phyloP scores from a whole-genome alignment of 2,113 vertebrate species.

The Oplegnathus fasciatus region DNA sequence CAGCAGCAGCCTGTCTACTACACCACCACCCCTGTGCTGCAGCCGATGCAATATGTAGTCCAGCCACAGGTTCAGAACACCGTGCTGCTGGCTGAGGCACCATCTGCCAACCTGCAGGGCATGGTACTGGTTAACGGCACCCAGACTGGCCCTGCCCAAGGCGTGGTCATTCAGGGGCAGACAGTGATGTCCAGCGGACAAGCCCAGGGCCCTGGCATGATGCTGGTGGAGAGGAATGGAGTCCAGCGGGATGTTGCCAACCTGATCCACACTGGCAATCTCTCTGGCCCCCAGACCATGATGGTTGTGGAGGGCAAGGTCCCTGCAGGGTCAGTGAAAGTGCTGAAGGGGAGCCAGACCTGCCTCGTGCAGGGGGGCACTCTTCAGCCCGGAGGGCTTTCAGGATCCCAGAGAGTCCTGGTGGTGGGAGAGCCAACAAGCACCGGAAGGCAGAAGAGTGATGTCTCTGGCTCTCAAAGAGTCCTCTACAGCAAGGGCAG shows the following conservation, averaged over 20 bases:
- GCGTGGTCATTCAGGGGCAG: conserved; percentile 55
- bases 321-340: conserved; percentile 50
- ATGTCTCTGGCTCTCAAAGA: conserved; percentile 44
- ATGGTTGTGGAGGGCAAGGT: conserved; percentile 70
- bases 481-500: conserved; percentile 41
- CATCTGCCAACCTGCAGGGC: conserved; percentile 61
- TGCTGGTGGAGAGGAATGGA: conserved; percentile 50
- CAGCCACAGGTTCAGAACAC: conserved; percentile 75
- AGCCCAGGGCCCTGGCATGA: conserved; percentile 17
- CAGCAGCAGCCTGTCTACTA: conserved; percentile 81
- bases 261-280: conserved; percentile 59
- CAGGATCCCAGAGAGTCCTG: conserved; percentile 69
- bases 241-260: conserved; percentile 22
- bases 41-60: conserved; percentile 76
- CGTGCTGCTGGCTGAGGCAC: conserved; percentile 66
- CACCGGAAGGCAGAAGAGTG: conserved; percentile 35
- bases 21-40: conserved; percentile 66
- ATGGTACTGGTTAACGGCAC: conserved; percentile 68
- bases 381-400: conserved; percentile 36
- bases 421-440: conserved; percentile 53
- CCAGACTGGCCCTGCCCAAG: conserved; percentile 36
- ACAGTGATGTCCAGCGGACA: conserved; percentile 41
- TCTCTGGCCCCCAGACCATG: conserved; percentile 74
- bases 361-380: conserved; percentile 45
- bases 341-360: conserved; percentile 59